phyloP scores from a whole-genome alignment of 2,797 vertebrate genomes.

The Siniperca obscura region DNA sequence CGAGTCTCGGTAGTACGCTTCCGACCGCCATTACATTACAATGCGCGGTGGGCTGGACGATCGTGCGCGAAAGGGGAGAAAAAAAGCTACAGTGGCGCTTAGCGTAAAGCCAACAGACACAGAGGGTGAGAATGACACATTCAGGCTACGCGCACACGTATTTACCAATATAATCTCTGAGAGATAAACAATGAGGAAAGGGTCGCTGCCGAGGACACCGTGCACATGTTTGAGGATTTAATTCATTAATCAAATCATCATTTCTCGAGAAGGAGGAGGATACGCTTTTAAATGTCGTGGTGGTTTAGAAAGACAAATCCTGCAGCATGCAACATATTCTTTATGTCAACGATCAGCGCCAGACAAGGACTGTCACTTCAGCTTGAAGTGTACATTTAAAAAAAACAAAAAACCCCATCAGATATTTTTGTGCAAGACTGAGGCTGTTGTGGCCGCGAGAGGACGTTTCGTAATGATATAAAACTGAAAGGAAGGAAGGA shows the following conservation, averaged over 20 bases:
- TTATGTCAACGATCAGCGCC: conserved; percentile 65
- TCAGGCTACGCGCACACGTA: conserved; percentile 59
- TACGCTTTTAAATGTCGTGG: conserved; percentile 59
- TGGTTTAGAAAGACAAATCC: conserved; percentile 42
- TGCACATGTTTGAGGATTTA: conserved; percentile 65
- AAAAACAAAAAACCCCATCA: conserved; percentile 14
- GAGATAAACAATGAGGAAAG: conserved; percentile 72
- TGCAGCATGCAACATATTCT: conserved; percentile 65
- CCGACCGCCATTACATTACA: conserved; percentile 89
- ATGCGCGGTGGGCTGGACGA: conserved; percentile 76
- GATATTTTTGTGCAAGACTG: conserved; percentile 53
- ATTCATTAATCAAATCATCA: conserved; percentile 55
- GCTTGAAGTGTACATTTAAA: conserved; percentile 41
- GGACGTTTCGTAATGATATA: conserved; percentile 85
- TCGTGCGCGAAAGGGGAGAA: conserved; percentile 37
- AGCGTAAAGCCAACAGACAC: conserved; percentile 68
- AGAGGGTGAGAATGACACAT: conserved; percentile 67
- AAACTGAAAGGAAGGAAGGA: conserved; percentile 86
- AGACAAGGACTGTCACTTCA: conserved; percentile 69
- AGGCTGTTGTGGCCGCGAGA: conserved; percentile 60
- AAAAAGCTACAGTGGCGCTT: conserved; percentile 53
- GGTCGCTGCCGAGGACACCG: conserved; percentile 50
- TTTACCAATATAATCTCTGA: conserved; percentile 59
- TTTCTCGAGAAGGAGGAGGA: conserved; percentile 28
- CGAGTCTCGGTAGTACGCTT: conserved; percentile 80